Conservation (phyloP, 2,888 invertebrate genomes). For the Gisinianus flammeolus region DNA sequence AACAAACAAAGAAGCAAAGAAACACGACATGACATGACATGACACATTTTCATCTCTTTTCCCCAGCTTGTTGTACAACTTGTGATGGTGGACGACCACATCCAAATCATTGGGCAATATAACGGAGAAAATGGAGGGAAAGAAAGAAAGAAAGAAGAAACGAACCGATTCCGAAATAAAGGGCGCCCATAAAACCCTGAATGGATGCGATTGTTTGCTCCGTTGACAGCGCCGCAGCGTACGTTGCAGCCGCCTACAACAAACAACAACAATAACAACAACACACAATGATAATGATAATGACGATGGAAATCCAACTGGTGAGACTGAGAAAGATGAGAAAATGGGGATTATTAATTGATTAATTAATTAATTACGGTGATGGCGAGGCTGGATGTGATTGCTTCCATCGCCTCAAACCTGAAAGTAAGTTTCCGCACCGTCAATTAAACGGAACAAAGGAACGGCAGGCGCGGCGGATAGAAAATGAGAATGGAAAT, state of each 20-base stretch:
- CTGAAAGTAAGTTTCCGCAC: too few relatives aligned
- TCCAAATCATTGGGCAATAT: background rate
- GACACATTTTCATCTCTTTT: too few relatives aligned
- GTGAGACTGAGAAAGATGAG: too few relatives aligned
- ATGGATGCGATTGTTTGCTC: slow-evolving; percentile 77
- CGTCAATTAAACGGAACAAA: too few relatives aligned
- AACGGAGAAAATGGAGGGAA: background rate
- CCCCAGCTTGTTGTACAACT: too few relatives aligned
- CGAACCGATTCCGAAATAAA: slow-evolving; percentile 79
- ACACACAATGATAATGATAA: too few relatives aligned
- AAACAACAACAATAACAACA: too few relatives aligned
- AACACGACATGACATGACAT: background rate
- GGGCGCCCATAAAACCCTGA: slow-evolving; percentile 77
- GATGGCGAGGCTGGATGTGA: slow-evolving; percentile 55
- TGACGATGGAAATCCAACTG: slow-evolving; percentile 76
- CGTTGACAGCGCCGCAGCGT: slow-evolving; percentile 75
- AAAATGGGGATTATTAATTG: too few relatives aligned
- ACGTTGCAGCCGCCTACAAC: slow-evolving; percentile 78
- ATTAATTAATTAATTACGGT: slow-evolving; percentile 53
- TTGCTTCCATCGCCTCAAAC: slow-evolving; percentile 55
- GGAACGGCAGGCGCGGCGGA: too few relatives aligned
- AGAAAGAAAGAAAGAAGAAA: background rate
- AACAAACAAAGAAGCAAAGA: background rate
- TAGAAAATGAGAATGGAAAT: too few relatives aligned
- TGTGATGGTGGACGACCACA: too few relatives aligned